Base-by-base conservation (phyloP, 1,140 invertebrate genomes). In the Tetramorium alpestre region DNA sequence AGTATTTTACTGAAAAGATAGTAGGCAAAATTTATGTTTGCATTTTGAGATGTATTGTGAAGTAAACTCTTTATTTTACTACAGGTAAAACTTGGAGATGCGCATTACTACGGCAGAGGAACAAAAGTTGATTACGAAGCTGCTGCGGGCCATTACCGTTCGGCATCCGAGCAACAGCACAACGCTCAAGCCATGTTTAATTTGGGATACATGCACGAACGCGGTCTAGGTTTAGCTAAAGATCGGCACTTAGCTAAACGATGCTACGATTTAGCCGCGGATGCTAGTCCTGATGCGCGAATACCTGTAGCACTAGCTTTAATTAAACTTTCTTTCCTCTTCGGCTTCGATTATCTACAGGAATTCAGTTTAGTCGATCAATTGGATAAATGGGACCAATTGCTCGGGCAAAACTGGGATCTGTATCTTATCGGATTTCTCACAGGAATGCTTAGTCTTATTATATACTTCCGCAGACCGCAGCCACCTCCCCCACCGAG, bases 101-200 rank as follows among this genome's bases (percentile, higher is more conserved):
- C 99, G 93, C 98, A 99, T 95, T 99, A 99, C 94, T 99, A 99
- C 94, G 99, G 99, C 2, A 96, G 97, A 87, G 99, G 98, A 16
- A 98, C 99, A 0, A 96, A 97, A n/a, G 96, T 98, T 0, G 99
- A 99, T 95, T 99, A 99, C 92, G 98, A 99, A 95, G 97, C 97
- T 6, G 99, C 99, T 1, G 99, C 99, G 0, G 96, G 97, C 87
- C 98, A 99, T 91, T 98, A 98, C 93, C 97, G 99, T 89, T 96
- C 98, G 78, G 99, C 99, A 0, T 99, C 98, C 1, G 99, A 99
- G 84, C 98, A 99, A 89, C 98, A 99, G 90, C 97, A 98, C 92
- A 99, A 99, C 96, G 98, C 99, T 0, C 99, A 99, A 94, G 99
- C 99, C 7, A 99, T 99, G 97, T 99, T 99, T 93, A 99, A 99